Conservation (phyloP, 2,113 vertebrate species). For the Xenopus tropicalis region DNA sequence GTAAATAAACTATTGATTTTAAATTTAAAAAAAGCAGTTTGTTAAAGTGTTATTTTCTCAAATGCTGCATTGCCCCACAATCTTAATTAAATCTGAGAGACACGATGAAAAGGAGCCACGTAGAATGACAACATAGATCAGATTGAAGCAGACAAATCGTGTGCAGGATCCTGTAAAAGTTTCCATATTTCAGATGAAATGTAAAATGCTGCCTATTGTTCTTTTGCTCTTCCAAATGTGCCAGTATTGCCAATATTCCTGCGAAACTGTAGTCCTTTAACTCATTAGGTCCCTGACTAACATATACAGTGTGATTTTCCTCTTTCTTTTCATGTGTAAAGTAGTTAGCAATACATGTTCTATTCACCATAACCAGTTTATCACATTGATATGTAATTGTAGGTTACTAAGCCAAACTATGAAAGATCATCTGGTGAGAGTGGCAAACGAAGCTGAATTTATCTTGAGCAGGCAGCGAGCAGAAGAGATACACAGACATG, state of each 20-base stretch:
- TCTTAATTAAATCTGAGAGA: slow-evolving; percentile 1
- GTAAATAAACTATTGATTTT: background rate
- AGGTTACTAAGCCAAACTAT: slow-evolving; percentile 97
- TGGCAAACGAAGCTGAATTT: slow-evolving; percentile 97
- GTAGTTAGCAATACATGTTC: background rate
- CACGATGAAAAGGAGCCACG: background rate
- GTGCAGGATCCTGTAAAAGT: background rate
- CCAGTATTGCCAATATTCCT: no score
- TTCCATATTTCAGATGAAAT: background rate
- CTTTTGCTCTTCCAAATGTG: no score
- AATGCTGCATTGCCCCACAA: background rate
- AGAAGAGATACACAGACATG: slow-evolving; percentile 94
- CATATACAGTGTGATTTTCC: no score
- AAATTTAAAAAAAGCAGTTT: background rate
- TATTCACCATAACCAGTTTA: no score
- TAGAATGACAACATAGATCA: background rate
- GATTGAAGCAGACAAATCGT: background rate
- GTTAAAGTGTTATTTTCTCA: background rate
- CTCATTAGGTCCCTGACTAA: no score
- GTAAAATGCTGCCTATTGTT: background rate
- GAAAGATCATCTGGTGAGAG: slow-evolving; percentile 97
- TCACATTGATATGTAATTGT: slow-evolving; percentile 26
- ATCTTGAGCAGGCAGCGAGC: slow-evolving; percentile 94
- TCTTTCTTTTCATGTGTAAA: no score
- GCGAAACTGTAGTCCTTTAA: no score